Base-by-base conservation (phyloP, 2,113 vertebrate genomes). In the Crotalus helleri region DNA sequence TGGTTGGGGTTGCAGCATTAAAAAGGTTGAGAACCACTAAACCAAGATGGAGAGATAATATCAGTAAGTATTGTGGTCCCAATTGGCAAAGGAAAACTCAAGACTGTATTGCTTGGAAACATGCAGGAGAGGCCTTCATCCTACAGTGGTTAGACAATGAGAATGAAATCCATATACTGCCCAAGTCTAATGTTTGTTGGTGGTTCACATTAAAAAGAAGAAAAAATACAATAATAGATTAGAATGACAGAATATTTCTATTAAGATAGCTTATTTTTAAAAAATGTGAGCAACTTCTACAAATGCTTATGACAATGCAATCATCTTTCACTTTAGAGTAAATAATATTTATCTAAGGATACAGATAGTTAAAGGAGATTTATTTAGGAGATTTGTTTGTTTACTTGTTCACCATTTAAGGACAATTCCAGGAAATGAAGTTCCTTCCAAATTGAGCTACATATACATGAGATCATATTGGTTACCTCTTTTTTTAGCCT, bases 281-380 rank as follows among this genome's bases (percentile, higher is more conserved):
- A 21, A 51, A 74, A 74, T 93, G 39, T 94, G 2, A 92, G 53
- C 93, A 51, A 74, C 90, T 96, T 96, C 91, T 90, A 91, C 90
- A 95, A 87, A 54, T 94, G 93, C 91, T 94, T 93, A n/a, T 33
- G 29, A 69, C 29, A 69, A 4, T 69, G 29, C 64, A 69, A 69
- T 69, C 29, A 69, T 6, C 29, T 69, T 69, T 13, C 26, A 64
- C 61, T 64, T 64, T 64, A 64, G 61, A 64, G 29, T 61, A 61
- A 61, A n/a, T 33, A 69, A 33, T 69, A 33, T 33, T 69, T 69
- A 69, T 69, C 29, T 69, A 33, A n/a, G 0, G 0, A 69, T 69
- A 69, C 64, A 69, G n/a, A 69, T 69, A 69, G 26, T 64, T 64
- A 64, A 64, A 64, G 12, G 29, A 69, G 4, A 69, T 69, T 69